Conservation (phyloP, 1,140 invertebrate species). For the Physella acuta region DNA sequence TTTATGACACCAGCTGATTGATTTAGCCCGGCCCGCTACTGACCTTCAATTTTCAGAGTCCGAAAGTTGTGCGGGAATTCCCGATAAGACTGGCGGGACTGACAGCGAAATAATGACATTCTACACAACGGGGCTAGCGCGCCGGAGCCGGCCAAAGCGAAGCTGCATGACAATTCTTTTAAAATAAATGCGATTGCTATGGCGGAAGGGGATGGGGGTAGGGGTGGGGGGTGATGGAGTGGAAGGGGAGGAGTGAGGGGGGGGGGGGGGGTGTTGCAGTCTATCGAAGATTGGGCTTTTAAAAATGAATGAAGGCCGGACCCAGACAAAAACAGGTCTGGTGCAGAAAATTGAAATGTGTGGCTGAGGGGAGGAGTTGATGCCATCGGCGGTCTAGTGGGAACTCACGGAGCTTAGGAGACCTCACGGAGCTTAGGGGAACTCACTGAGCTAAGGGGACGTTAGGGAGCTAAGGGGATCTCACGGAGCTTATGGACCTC, state of each 20-base stretch:
- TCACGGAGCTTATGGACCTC: background rate
- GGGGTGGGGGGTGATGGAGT: background rate
- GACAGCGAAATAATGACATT: slow-evolving; percentile 1
- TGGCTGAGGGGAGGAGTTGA: background rate
- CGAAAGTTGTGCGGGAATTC: background rate
- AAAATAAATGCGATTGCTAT: background rate
- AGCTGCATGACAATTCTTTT: background rate
- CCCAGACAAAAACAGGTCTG: background rate
- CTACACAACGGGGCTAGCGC: background rate
- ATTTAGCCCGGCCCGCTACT: background rate
- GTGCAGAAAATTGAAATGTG: background rate
- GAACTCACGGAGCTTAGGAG: background rate
- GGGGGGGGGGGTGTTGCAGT: background rate
- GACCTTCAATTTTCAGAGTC: background rate
- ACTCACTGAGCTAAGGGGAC: background rate
- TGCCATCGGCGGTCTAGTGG: background rate
- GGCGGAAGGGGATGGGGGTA: background rate
- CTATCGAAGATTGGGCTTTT: background rate
- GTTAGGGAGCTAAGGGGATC: background rate
- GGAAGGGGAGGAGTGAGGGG: background rate
- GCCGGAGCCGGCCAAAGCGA: background rate
- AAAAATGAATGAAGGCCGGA: background rate
- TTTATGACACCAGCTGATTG: background rate
- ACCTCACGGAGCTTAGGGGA: too few species aligned
- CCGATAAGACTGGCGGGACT: background rate